Conservation (phyloP, 2,113 vertebrate species). For the Hymenochirus boettgeri region DNA sequence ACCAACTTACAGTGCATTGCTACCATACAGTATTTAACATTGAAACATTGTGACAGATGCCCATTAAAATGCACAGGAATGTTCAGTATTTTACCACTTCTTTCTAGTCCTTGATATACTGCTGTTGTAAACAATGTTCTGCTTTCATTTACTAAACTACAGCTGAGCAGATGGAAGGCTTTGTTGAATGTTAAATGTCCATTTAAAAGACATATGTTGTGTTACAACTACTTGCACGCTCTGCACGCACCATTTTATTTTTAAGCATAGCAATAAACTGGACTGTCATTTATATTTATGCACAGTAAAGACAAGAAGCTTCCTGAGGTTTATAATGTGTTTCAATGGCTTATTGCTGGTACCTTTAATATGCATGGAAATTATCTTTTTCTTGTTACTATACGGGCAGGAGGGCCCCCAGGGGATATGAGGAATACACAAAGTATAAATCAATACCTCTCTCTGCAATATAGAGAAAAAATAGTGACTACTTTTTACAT, state of each 20-base stretch:
- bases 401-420: too few species aligned
- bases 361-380: too few species aligned
- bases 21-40: constrained; percentile 4
- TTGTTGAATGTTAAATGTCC: constrained; percentile 32
- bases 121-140: constrained; percentile 24
- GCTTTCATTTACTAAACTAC: constrained; percentile 21
- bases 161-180: constrained; percentile 36
- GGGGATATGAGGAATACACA: too few species aligned
- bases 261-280: background rate
- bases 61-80: constrained; percentile 18
- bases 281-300: background rate
- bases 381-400: too few species aligned
- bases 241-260: constrained; percentile 1
- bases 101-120: constrained; percentile 16
- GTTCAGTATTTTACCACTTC: constrained; percentile 27
- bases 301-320: too few species aligned
- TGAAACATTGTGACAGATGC: constrained; percentile 36
- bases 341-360: too few species aligned
- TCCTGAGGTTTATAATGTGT: too few species aligned
- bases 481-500: too few species aligned
- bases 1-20: too few species aligned
- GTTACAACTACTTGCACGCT: constrained; percentile 18
- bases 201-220: constrained; percentile 32
- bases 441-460: too few species aligned
- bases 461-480: too few species aligned